Conservation (phyloP, 2,888 invertebrate species). For the Eupithecia pulchellata region DNA sequence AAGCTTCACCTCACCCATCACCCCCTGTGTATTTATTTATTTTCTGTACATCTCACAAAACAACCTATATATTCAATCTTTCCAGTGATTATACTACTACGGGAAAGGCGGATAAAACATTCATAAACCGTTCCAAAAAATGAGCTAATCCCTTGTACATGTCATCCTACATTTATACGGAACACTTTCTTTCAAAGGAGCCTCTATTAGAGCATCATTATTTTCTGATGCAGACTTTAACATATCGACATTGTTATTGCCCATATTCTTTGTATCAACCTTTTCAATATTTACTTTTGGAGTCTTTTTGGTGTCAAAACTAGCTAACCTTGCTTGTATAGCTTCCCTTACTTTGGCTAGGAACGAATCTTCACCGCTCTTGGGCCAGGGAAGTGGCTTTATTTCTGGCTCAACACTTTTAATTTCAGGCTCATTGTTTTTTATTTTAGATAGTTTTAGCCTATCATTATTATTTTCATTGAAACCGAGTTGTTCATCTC, state of each 20-base stretch:
- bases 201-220: constrained; percentile 40
- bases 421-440: constrained; percentile 13
- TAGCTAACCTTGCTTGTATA: constrained; percentile 50
- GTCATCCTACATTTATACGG: constrained; percentile 73
- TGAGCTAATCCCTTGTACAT: constrained; percentile 60
- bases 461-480: constrained; percentile 17
- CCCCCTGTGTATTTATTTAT: neutral
- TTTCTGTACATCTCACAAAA: neutral
- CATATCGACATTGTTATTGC: constrained; percentile 48
- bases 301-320: constrained; percentile 24
- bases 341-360: constrained; percentile 58
- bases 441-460: constrained; percentile 9
- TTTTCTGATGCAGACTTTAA: constrained; percentile 57
- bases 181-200: constrained; percentile 66
- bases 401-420: constrained; percentile 11
- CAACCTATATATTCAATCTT: neutral
- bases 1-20: neutral
- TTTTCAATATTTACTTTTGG: constrained; percentile 17
- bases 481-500: constrained; percentile 12
- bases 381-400: constrained; percentile 45
- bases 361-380: constrained; percentile 51
- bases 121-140: neutral
- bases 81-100: neutral
- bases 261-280: constrained; percentile 26
- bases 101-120: neutral